Evolutionary conservation across 2,888 invertebrate genomes (phyloP), one percentile per base, ranked within the genome.

Genomic region (Aphidius colemani): DNA sequence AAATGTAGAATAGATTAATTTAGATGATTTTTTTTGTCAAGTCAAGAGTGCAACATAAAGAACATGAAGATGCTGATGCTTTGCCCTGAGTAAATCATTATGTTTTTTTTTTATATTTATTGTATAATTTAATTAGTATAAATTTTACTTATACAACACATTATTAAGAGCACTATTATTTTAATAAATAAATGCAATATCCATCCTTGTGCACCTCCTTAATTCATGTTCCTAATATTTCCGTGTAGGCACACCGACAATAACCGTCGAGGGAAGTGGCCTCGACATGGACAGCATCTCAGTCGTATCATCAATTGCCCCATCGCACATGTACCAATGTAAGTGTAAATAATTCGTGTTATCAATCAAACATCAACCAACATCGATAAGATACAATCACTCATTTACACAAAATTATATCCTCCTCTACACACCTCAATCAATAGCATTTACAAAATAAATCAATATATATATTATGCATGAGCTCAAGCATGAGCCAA

Each of bases 281-380:
- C 87, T 89, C 72, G 90, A 91, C 78, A 87, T 89, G 70, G 90
- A 91, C 82, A 88, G 89, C 64, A 87, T 88, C 64, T 90, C 90
- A 48, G 85, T 90, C 67, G 88, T 90, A 68, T 90, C 90, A 66
- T 89, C 90, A 61, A 87, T 89, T 69, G 83, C 83, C 71, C 88
- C 88, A 72, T 84, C 86, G 69, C 89, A 90, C 81, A 88, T 90
- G 80, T 90, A 90, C 83, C 90, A 90, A 84, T 84, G 91, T 90
- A 84, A 88, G 89, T 87, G 74, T 73, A 72, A 75, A 30, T 30
- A 3, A n/a, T 30, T 30, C 30, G 30, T 30, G 30, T 30, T 30
- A 30, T 30, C 30, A 30, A 30, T 5, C 3, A 30, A 30, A 30
- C 3, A 30, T 10, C 10, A 53, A 48, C 10, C 39, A 53, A 49